Base-by-base conservation (phyloP, 2,113 vertebrate species). In the Sula dactylatra region DNA sequence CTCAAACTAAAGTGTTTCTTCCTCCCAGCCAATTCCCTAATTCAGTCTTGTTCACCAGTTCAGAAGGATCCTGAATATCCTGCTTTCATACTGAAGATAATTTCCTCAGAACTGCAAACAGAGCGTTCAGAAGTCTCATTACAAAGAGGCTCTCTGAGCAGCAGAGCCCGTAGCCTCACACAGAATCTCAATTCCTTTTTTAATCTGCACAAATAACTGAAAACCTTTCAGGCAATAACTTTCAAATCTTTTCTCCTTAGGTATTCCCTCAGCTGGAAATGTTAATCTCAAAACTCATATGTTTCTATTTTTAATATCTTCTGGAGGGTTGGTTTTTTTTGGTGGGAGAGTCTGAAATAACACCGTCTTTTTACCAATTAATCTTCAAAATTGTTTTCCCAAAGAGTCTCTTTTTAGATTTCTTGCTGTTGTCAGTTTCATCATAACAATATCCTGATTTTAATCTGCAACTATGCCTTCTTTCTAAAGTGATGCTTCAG, bases 251-350 rank as follows among this genome's bases (percentile, higher is more conserved):
- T 91, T 76, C 40, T 89, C 25, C 67, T 86, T 82, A 64, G 34
- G 4, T 76, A 69, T 76, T 95, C 44, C n/a, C 31, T 88, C 80
- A 96, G 34, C 72, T 94, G 72, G 77, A 96, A 97, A 94, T 47
- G 10, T 32, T 97, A 81, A 90, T 83, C 67, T 92, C 83, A 91
- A 88, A 87, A 85, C 7, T 61, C 89, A 31, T 76, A 50, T 10
- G 13, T 72, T 73, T 81, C 50, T 90, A 80, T 76, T 91, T 96
- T 91, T 66, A 91, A 9, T 16, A 47, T 74, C 47, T 90, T 92
- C 72, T 67, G 16, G n/a, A 67, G 8, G 6, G 9, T 45, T 62
- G 15, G 0, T 7, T 62, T 79, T 64, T 64, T 72, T 65, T 61
- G 17, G 8, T 56, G 17, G 8, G 9, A 91, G 8, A 61, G 87